Evolutionary conservation across 2,797 vertebrate genomes (phyloP).

Genomic region (Rhinophrynus dorsalis): DNA sequence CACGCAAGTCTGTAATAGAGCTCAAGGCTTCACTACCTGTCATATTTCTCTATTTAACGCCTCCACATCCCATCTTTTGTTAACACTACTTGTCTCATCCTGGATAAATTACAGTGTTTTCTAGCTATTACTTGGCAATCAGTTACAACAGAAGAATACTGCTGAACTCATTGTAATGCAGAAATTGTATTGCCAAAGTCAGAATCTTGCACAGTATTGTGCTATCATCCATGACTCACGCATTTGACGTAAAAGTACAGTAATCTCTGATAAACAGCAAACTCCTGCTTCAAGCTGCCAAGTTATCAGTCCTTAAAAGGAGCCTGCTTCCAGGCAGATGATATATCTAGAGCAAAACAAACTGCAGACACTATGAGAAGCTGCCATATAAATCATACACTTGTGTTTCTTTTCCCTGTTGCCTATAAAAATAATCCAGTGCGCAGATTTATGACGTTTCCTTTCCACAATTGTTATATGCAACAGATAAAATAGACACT

Average conservation of each 20-base stretch:
- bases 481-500: neutral
- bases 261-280: constrained; percentile 56
- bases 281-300: constrained; percentile 48
- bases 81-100: constrained; percentile 52
- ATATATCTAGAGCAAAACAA: neutral
- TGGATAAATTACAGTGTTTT: constrained; percentile 52
- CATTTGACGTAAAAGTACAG: constrained; percentile 57
- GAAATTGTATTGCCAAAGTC: constrained; percentile 57
- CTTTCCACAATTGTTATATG: neutral
- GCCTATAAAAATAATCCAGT: constrained; percentile 6
- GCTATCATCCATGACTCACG: constrained; percentile 54
- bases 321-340: constrained; percentile 29
- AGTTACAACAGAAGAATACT: constrained; percentile 54
- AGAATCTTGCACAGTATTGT: constrained; percentile 38
- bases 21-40: constrained; percentile 41
- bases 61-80: constrained; percentile 50
- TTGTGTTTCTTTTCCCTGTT: neutral
- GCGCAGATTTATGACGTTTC: neutral
- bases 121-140: constrained; percentile 53
- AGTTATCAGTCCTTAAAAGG: constrained; percentile 57
- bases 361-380: neutral
- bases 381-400: neutral
- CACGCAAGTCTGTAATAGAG: constrained; percentile 36
- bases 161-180: constrained; percentile 54
- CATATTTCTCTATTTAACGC: constrained; percentile 18